Evolutionary conservation across 1,140 invertebrate genomes (phyloP).

Genomic region (Spodoptera frugiperda): DNA sequence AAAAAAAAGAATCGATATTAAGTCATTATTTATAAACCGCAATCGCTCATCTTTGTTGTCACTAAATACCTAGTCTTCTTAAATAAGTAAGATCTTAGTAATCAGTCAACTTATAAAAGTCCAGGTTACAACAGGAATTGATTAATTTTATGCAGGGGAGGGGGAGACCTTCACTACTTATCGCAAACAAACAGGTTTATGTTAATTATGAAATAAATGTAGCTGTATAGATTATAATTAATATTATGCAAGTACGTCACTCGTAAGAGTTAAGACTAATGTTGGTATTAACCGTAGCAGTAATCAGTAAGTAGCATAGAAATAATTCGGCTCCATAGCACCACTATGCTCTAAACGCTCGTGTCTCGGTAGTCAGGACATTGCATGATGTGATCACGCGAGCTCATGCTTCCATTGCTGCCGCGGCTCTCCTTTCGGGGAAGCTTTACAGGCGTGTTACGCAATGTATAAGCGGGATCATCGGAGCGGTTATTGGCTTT

Average conservation of each 20-base stretch:
- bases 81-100: no score
- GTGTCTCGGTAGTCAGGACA: constrained; percentile 59
- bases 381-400: constrained; percentile 42
- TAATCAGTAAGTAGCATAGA: constrained; percentile 51
- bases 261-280: constrained; percentile 42
- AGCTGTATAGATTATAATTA: neutral
- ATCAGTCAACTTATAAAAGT: no score
- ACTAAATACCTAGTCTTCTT: no score
- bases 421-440: constrained; percentile 23
- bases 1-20: neutral
- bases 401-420: constrained; percentile 43
- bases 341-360: constrained; percentile 82
- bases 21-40: neutral
- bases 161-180: constrained; percentile 12
- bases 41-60: no score
- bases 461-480: constrained; percentile 41
- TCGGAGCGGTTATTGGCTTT: neutral
- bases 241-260: neutral
- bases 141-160: neutral
- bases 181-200: no score
- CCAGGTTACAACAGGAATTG: no score
- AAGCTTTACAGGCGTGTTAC: constrained; percentile 15
- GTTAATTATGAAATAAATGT: neutral
- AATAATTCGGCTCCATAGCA: constrained; percentile 78
- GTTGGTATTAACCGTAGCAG: constrained; percentile 41